Conservation (phyloP, 2,888 invertebrate species). For the Ernsta delagoae region DNA sequence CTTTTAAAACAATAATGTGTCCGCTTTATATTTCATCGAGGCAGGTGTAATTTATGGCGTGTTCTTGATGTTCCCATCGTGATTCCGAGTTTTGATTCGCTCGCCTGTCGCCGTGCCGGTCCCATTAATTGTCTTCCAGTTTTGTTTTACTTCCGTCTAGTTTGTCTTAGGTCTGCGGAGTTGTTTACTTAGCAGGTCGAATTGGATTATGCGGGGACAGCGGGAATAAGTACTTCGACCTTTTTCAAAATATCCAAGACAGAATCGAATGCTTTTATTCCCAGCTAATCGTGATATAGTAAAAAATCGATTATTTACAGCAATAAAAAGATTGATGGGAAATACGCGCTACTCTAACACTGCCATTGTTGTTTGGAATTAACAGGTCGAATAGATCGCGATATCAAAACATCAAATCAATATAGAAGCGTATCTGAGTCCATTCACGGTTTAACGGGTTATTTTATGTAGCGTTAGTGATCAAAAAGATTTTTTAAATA, state of each 20-base stretch:
- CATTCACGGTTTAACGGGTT: constrained; percentile 68
- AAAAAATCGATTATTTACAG: constrained; percentile 75
- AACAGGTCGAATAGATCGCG: constrained; percentile 68
- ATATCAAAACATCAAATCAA: constrained; percentile 76
- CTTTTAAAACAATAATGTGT: constrained; percentile 79
- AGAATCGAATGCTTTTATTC: constrained; percentile 46
- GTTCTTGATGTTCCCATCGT: constrained; percentile 51
- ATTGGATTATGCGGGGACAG: constrained; percentile 59
- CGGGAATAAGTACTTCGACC: not conserved
- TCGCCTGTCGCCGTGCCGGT: constrained; percentile 53
- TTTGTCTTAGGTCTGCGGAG: constrained; percentile 66
- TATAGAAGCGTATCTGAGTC: constrained; percentile 66
- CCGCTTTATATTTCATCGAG: constrained; percentile 73
- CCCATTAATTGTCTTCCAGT: constrained; percentile 69
- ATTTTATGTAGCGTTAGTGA: constrained; percentile 35
- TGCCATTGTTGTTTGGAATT: constrained; percentile 72
- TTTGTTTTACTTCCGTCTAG: constrained; percentile 81
- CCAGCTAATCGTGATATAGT: constrained; percentile 56
- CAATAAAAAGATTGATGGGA: constrained; percentile 68
- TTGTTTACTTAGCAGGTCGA: constrained; percentile 74
- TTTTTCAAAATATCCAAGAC: constrained; percentile 24
- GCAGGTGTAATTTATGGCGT: constrained; percentile 79
- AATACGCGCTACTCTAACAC: constrained; percentile 61
- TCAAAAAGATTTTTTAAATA: constrained; percentile 6
- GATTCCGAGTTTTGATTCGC: constrained; percentile 66